Conservation (phyloP, 2,113 vertebrate species). For the Illadopsis cleaveri region DNA sequence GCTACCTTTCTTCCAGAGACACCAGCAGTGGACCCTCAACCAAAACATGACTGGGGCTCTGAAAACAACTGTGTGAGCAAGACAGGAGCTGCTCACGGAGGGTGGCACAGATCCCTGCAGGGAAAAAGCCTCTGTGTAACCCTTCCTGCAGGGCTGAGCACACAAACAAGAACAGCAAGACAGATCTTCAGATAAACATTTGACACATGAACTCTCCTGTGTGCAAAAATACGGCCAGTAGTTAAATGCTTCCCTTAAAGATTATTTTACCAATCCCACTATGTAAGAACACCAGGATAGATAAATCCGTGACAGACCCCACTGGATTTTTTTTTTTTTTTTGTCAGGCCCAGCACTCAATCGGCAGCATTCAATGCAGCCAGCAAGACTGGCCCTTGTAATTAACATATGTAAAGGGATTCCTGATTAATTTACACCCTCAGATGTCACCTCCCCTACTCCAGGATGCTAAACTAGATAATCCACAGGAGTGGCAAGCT, state of each 20-base stretch:
- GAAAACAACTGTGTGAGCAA: rapidly evolving
- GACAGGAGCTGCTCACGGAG: not conserved
- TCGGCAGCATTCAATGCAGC: not conserved
- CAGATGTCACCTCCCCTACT: not conserved
- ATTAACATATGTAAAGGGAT: not conserved
- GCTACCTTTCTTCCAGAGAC: not conserved
- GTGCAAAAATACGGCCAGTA: not conserved
- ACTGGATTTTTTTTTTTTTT: not conserved
- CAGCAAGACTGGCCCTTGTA: not conserved
- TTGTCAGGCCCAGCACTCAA: not conserved
- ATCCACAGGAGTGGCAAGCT: not conserved
- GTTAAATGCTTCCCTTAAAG: not conserved
- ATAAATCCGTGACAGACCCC: no score
- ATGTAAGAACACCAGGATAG: not conserved
- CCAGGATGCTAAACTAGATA: not conserved
- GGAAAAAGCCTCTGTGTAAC: not conserved
- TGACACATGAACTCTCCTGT: not conserved
- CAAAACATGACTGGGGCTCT: not conserved
- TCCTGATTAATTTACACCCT: not conserved
- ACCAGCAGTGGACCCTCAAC: not conserved
- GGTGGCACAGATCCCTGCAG: not conserved
- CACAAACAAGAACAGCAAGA: not conserved
- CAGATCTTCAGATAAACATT: not conserved
- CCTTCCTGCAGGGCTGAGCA: not conserved
- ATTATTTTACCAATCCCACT: not conserved